Evolutionary conservation across 1,140 invertebrate genomes (phyloP).

Genomic region (Rhyacophila brunnea): DNA sequence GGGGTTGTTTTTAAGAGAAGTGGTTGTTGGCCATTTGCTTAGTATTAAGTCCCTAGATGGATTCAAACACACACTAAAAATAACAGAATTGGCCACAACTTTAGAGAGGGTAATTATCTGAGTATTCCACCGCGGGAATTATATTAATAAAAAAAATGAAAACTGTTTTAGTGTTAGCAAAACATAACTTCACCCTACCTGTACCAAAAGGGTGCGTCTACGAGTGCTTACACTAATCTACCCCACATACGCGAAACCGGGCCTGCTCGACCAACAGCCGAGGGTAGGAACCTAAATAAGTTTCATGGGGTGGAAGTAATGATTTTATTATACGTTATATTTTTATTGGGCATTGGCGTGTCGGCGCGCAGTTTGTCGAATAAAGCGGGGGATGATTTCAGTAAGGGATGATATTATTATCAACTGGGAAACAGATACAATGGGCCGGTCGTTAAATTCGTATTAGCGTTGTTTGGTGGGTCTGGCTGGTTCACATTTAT

Average conservation of each 20-base stretch:
- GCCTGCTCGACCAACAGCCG: background rate
- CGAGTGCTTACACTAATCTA: background rate
- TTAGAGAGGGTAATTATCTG: too few species aligned
- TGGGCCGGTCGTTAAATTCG: constrained; percentile 25
- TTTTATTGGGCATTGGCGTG: constrained; percentile 23
- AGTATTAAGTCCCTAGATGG: too few species aligned
- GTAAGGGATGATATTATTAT: constrained; percentile 3
- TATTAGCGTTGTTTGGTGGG: constrained; percentile 22
- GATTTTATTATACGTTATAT: constrained; percentile 30
- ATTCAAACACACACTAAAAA: too few species aligned
- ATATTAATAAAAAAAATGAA: too few species aligned
- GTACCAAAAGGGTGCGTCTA: background rate
- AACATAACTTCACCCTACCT: background rate
- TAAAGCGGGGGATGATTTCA: background rate
- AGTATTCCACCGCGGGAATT: too few species aligned
- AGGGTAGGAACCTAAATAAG: background rate
- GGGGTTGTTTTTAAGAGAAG: too few species aligned
- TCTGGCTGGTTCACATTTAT: background rate
- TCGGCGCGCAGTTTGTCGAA: constrained; percentile 2
- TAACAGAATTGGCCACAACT: too few species aligned
- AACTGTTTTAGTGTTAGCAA: too few species aligned
- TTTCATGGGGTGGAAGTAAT: constrained; percentile 17
- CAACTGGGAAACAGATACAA: constrained; percentile 8
- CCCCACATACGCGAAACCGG: background rate
- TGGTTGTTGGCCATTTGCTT: too few species aligned